Conservation (phyloP, 1,140 invertebrate species). For the Dendrolimus kikuchii region DNA sequence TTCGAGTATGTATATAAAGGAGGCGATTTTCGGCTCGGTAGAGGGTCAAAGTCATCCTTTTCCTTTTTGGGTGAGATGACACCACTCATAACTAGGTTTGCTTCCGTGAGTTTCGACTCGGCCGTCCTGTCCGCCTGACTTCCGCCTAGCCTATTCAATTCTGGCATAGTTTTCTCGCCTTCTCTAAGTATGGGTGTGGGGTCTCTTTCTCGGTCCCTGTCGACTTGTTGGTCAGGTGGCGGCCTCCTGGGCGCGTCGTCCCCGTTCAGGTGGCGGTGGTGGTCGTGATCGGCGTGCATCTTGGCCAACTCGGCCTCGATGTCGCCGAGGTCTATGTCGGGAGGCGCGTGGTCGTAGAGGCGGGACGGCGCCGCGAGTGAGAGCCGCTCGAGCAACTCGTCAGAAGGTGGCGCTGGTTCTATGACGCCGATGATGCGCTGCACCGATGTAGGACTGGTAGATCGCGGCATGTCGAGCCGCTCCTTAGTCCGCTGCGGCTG, state of each 20-base stretch:
- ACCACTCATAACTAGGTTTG: not conserved
- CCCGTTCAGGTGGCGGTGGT: conserved; percentile 31
- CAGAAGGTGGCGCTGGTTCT: conserved; percentile 37
- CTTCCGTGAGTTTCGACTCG: not conserved
- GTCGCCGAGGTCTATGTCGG: conserved; percentile 74
- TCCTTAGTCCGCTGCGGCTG: conserved; percentile 40
- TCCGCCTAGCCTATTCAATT: not conserved
- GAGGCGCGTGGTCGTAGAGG: conserved; percentile 44
- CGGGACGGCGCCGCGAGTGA: conserved; percentile 33
- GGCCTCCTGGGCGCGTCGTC: conserved; percentile 52
- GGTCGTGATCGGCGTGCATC: conserved; percentile 74
- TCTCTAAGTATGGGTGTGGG: conserved; percentile 45
- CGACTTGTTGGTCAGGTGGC: conserved; percentile 39
- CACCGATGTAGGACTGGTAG: conserved; percentile 49
- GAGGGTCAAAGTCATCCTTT: conserved; percentile 74
- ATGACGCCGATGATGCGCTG: conserved; percentile 57
- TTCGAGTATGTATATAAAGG: conserved; percentile 85
- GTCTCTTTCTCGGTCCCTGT: conserved; percentile 39
- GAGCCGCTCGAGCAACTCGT: conserved; percentile 46
- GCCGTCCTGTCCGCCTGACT: not conserved
- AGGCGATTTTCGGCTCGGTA: conserved; percentile 80
- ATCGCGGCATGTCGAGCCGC: conserved; percentile 54
- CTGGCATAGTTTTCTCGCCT: conserved; percentile 21
- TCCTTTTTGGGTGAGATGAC: conserved; percentile 34
- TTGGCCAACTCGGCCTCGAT: conserved; percentile 78